Evolutionary conservation across 92 coral and sea anemone genomes (phyloP).

Genomic region (Phymanthus crucifer): DNA sequence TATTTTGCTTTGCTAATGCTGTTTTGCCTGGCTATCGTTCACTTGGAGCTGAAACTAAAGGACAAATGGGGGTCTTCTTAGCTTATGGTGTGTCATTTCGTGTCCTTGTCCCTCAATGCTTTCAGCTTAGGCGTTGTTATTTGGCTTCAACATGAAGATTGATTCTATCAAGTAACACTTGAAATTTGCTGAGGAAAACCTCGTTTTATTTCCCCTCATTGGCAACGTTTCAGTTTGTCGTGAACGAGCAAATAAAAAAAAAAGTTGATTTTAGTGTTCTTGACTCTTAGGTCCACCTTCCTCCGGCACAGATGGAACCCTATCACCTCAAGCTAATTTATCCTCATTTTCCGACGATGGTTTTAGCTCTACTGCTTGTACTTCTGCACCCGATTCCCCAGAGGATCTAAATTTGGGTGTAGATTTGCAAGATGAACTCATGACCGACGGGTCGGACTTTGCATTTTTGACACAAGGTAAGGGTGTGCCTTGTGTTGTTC

Average conservation of each 20-base stretch:
- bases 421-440: slow-evolving; percentile 86
- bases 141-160: slow-evolving; percentile 13
- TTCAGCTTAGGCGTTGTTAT: slow-evolving; percentile 22
- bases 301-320: slow-evolving; percentile 57
- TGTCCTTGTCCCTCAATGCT: slow-evolving; percentile 6
- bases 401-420: slow-evolving; percentile 85
- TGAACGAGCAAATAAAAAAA: slow-evolving; percentile 19
- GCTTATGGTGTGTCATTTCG: slow-evolving; percentile 51
- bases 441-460: slow-evolving; percentile 76
- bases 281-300: slow-evolving; percentile 68
- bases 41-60: slow-evolving; percentile 60
- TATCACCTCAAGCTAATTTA: slow-evolving; percentile 84
- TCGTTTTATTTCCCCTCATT: slow-evolving; percentile 25
- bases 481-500: slow-evolving; percentile 71
- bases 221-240: slow-evolving; percentile 41
- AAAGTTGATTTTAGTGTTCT: slow-evolving; percentile 32
- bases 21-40: slow-evolving; percentile 59
- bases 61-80: slow-evolving; percentile 75
- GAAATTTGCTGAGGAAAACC: neutral
- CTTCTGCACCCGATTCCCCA: slow-evolving; percentile 95
- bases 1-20: slow-evolving; percentile 43
- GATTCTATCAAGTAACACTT: neutral
- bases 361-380: slow-evolving; percentile 98
- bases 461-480: slow-evolving; percentile 90
- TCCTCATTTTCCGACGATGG: slow-evolving; percentile 93